Evolutionary conservation across 2,888 invertebrate species (phyloP).

Genomic region (Julus scandinavius): DNA sequence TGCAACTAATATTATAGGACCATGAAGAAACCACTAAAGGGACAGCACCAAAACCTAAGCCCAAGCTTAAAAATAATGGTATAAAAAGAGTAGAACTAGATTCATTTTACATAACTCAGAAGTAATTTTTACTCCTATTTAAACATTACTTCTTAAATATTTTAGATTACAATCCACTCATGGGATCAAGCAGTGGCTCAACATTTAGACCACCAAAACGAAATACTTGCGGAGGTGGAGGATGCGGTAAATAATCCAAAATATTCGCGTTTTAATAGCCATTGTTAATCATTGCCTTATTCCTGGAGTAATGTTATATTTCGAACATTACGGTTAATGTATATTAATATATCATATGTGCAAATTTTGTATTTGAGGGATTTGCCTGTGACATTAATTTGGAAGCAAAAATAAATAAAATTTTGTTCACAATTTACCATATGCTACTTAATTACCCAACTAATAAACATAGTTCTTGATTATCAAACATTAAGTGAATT

Average conservation of each 20-base stretch:
- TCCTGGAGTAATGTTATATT: neutral
- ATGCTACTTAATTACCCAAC: too few relatives aligned
- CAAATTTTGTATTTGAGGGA: too few relatives aligned
- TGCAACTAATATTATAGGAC: neutral
- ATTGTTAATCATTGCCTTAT: neutral
- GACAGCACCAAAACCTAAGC: neutral
- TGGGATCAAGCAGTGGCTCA: constrained; percentile 43
- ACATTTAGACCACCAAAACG: constrained; percentile 17
- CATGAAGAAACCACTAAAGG: neutral
- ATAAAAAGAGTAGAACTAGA: neutral
- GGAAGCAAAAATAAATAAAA: too few relatives aligned
- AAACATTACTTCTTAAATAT: too few relatives aligned
- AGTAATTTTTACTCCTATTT: too few relatives aligned
- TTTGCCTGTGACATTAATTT: too few relatives aligned
- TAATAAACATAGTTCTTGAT: too few relatives aligned
- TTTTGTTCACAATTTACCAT: too few relatives aligned
- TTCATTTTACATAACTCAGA: too few relatives aligned
- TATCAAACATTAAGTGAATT: too few relatives aligned
- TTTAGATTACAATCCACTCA: constrained; percentile 53
- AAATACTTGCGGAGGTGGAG: constrained; percentile 8
- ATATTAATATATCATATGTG: too few relatives aligned
- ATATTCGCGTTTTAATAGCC: neutral
- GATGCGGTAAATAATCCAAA: constrained; percentile 46
- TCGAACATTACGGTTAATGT: too few relatives aligned
- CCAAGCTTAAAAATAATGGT: constrained; percentile 24